Evolutionary conservation across 2,888 invertebrate species (phyloP).

Genomic region (Leucozona laternaria): DNA sequence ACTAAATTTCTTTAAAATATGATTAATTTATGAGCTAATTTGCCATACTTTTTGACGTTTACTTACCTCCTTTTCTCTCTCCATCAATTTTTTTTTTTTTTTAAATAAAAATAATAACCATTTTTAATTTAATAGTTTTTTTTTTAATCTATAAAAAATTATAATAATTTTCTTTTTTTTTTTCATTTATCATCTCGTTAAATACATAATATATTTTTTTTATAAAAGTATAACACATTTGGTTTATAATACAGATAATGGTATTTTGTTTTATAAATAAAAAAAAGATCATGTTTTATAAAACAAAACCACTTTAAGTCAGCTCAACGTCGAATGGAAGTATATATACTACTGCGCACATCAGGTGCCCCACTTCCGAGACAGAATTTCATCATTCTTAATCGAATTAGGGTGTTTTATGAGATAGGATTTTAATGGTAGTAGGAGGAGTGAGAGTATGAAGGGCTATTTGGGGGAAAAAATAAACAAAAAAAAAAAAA

Average conservation of each 20-base stretch:
- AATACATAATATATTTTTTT: conserved; percentile 68
- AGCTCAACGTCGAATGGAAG: conserved; percentile 82
- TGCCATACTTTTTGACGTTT: too few species aligned
- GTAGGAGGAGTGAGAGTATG: conserved; percentile 49
- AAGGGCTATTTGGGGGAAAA: conserved; percentile 45
- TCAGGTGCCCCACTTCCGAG: conserved; percentile 74
- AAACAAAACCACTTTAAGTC: conserved; percentile 75
- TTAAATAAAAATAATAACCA: background rate
- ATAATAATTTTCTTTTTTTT: conserved; percentile 51
- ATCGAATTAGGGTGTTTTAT: conserved; percentile 49
- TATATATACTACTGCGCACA: conserved; percentile 29
- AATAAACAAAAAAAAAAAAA: conserved; percentile 9
- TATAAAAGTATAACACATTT: conserved; percentile 83
- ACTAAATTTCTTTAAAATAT: too few species aligned
- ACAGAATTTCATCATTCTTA: conserved; percentile 76
- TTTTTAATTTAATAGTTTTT: conserved; percentile 53
- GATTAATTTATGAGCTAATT: too few species aligned
- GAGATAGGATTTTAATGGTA: conserved; percentile 27
- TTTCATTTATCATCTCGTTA: conserved; percentile 63
- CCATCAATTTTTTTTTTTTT: background rate
- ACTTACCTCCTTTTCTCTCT: background rate
- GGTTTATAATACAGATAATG: conserved; percentile 81
- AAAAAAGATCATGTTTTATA: conserved; percentile 62
- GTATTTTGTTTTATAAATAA: conserved; percentile 76
- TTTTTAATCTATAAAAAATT: conserved; percentile 71